A percentile compares a stretch with the other conserved stretches of the same genome.
phyloP scores from a whole-genome alignment of 1,140 invertebrate species.

The Lasioglossum baleicum region DNA sequence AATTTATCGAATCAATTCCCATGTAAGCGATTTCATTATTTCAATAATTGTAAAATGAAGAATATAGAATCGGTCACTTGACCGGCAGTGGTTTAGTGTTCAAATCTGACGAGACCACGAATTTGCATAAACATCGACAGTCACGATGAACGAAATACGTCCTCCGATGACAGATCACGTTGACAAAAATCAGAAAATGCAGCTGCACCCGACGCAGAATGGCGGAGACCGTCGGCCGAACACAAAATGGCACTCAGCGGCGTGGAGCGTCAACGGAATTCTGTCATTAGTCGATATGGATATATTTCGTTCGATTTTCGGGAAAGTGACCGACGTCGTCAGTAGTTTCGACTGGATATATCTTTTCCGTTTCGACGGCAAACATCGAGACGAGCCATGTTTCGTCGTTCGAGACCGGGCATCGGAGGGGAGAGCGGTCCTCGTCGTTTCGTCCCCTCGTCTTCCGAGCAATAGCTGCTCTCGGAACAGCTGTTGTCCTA shows the following conservation, averaged over 20 bases:
- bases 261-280: conserved; percentile 4
- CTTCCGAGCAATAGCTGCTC: conserved; percentile 52
- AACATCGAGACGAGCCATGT: conserved; percentile 35
- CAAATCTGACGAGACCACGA: too few species aligned
- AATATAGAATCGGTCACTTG: too few species aligned
- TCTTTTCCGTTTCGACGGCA: conserved; percentile 2
- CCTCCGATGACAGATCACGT: too few species aligned
- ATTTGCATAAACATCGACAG: too few species aligned
- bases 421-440: conserved; percentile 34
- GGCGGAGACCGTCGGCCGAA: not conserved
- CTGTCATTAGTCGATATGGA: not conserved
- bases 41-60: too few species aligned
- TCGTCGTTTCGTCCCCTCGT: conserved; percentile 55
- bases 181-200: not conserved
- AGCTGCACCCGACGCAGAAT: not conserved
- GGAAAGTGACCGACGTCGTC: not conserved
- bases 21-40: too few species aligned
- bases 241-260: not conserved
- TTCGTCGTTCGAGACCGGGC: conserved; percentile 4
- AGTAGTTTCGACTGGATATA: conserved; percentile 10
- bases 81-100: too few species aligned
- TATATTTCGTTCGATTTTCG: not conserved
- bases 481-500: conserved; percentile 66
- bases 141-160: too few species aligned
- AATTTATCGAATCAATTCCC: too few species aligned